These are phyloP conservation scores for Dolichomitus sp. DNA, from an alignment of 2,888 invertebrate species.

Conservation along the genomic window DNA sequence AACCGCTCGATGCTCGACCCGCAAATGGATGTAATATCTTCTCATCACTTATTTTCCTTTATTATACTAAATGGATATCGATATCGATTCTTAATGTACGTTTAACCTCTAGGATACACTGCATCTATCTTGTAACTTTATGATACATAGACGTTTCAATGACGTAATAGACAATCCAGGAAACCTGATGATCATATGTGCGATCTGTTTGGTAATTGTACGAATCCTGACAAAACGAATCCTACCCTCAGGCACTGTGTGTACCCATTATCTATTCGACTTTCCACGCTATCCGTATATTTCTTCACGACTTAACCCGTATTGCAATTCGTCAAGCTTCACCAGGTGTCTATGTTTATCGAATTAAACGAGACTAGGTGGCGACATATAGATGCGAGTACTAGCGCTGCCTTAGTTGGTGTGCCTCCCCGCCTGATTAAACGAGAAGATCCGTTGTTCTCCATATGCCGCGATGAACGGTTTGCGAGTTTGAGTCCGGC, in stretches of 20 bases:
- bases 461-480: constrained; percentile 54
- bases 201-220: constrained; percentile 1
- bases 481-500: constrained; percentile 67
- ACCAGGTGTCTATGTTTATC: constrained; percentile 73
- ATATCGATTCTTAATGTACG: constrained; percentile 33
- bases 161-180: background rate
- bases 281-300: constrained; percentile 1
- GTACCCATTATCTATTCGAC: constrained; percentile 12
- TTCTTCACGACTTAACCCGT: constrained; percentile 10
- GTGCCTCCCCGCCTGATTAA: constrained; percentile 29
- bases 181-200: constrained; percentile 4
- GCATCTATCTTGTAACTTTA: constrained; percentile 6
- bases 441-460: constrained; percentile 42
- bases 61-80: constrained; percentile 54
- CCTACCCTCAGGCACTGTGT: background rate
- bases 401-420: constrained; percentile 66
- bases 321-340: constrained; percentile 70
- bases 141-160: constrained; percentile 3
- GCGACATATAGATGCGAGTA: constrained; percentile 55
- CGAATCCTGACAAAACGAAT: constrained; percentile 1
- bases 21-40: constrained; percentile 46
- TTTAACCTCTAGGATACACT: constrained; percentile 17
- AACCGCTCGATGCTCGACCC: constrained; percentile 51
- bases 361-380: constrained; percentile 74
- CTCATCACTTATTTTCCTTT: constrained; percentile 51